These are phyloP conservation scores for Tachuris rubrigastra DNA, from an alignment of 2,113 vertebrate species.

Conservation along the genomic window DNA sequence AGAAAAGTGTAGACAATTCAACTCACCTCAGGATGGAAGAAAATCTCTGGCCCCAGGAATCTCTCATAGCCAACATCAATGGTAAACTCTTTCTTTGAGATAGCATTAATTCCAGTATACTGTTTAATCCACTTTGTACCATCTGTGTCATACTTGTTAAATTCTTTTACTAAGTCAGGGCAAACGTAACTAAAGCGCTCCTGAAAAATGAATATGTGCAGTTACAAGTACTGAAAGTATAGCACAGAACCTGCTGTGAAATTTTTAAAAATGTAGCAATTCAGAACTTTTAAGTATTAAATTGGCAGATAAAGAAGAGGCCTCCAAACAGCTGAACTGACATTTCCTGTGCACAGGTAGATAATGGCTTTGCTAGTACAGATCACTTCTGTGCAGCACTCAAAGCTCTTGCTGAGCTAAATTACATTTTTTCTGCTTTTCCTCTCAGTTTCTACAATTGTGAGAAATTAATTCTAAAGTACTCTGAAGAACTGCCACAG, in stretches of 20 bases:
- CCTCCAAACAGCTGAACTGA: not conserved
- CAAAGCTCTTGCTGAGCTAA: not conserved
- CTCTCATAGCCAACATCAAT: conserved; percentile 98
- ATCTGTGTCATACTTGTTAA: conserved; percentile 96
- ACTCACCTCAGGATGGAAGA: conserved; percentile 95
- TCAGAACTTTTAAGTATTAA: not conserved
- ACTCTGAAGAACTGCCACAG: not conserved
- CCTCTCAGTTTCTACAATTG: not conserved
- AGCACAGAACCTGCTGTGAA: not conserved
- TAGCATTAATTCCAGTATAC: conserved; percentile 94
- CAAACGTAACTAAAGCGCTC: conserved; percentile 97
- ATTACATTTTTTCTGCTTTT: conserved; percentile 5
- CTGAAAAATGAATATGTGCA: conserved; percentile 63
- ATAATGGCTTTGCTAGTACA: not conserved
- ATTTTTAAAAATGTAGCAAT: not conserved
- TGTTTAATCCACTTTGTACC: conserved; percentile 98
- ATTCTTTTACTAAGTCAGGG: conserved; percentile 98
- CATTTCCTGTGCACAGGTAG: not conserved
- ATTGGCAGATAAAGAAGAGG: not conserved
- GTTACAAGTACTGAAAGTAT: not conserved
- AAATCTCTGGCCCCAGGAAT: conserved; percentile 97
- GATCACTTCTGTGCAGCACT: not conserved
- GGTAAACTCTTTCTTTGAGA: conserved; percentile 98
- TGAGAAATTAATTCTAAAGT: not conserved
- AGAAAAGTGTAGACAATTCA: not conserved